Base-by-base conservation (phyloP, 2,888 invertebrate genomes). In the Cosmia pyralina region DNA sequence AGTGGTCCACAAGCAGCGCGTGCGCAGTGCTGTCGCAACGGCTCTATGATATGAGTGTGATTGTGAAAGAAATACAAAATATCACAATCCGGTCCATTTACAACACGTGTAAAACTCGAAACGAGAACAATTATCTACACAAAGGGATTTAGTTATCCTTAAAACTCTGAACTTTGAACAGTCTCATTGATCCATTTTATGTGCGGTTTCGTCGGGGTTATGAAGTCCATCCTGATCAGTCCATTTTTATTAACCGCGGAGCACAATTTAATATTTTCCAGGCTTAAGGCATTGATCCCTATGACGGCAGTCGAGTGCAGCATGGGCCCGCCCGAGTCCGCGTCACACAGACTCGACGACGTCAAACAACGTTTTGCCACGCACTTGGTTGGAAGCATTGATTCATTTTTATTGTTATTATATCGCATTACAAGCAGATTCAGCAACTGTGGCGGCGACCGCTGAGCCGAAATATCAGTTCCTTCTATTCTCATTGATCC, bases 311-410 rank as follows among this genome's bases (percentile, higher is more conserved):
- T 52, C 1, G 57, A 13, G 48, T 83, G 76, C 19, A 81, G 41
- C 67, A 81, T 19, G 13, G 84, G 84, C 2, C 84, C 81, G 60
- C 81, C 81, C 11, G 84, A 67, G 48, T 75, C 70, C 19, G n/a
- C 17, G 4, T 64, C 68, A 38, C 81, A 80, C 1, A 22, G 2
- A 0, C 8, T 17, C 11, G 53, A 57, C 15, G 53, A n/a, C 1
- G 64, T 15, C n/a, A 50, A 34, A 13, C 84, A 83, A 15, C n/a
- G 60, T 11, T 22, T 44, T 11, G 60, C 52, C 57, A 65, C 59
- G 41, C 81, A 81, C 44, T 46, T 57, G 10, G 10, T 44, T 13
- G 81, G 57, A 2, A 69, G 34, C 19, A 53, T 52, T 4, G 53
- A 65, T 7, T 53, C 46, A 34, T 69, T 52, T 11, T n/a, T 69